These are phyloP conservation scores for Nothobranchius kuhntae DNA, from an alignment of 2,113 vertebrate species.

Conservation along the genomic window DNA sequence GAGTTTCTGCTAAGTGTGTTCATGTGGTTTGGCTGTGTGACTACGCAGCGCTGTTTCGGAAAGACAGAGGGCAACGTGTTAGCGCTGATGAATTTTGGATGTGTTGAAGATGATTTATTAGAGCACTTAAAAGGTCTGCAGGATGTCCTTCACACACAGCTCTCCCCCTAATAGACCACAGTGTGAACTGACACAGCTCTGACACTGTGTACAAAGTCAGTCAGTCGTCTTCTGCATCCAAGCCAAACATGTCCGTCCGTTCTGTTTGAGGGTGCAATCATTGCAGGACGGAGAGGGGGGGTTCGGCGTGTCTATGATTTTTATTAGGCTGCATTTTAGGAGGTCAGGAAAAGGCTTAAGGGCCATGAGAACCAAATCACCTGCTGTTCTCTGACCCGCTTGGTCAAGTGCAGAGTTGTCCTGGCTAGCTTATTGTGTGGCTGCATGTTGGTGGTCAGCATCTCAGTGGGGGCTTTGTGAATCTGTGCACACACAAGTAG, in stretches of 20 bases:
- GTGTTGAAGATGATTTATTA: conserved; percentile 71
- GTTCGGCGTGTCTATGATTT: conserved; percentile 52
- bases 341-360: conserved; percentile 56
- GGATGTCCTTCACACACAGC: conserved; percentile 61
- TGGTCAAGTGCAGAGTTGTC: conserved; percentile 47
- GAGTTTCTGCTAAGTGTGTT: conserved; percentile 41
- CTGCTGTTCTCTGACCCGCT: conserved; percentile 59
- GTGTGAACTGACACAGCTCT: conserved; percentile 42
- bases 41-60: conserved; percentile 27
- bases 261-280: conserved; percentile 7
- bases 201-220: conserved; percentile 39
- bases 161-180: conserved; percentile 56
- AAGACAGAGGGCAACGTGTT: conserved; percentile 59
- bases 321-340: conserved; percentile 39
- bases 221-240: conserved; percentile 5
- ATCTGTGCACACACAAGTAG: not conserved
- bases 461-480: not conserved
- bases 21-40: conserved; percentile 46
- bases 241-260: not conserved
- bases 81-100: conserved; percentile 69
- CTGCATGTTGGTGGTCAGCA: not conserved
- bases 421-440: conserved; percentile 17
- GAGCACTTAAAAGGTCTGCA: conserved; percentile 65
- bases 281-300: conserved; percentile 6
- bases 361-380: conserved; percentile 69